Conservation (phyloP, 2,888 invertebrate genomes). For the Thymelicus sylvestris region DNA sequence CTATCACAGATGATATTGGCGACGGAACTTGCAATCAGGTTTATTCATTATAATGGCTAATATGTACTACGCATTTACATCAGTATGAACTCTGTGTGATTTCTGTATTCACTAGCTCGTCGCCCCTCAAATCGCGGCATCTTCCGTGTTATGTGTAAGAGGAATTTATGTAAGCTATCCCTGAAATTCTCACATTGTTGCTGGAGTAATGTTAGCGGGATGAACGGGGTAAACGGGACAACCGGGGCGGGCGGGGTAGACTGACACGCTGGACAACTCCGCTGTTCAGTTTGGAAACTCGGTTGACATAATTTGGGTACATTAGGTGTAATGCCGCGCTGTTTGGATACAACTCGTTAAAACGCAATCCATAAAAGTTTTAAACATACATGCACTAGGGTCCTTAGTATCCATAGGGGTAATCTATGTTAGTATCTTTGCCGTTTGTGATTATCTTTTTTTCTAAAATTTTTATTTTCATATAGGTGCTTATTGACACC, state of each 20-base stretch:
- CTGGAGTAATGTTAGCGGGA: neutral
- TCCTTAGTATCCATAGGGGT: too few species aligned
- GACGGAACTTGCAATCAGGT: too few species aligned
- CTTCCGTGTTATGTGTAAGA: neutral
- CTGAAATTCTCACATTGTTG: conserved; percentile 18
- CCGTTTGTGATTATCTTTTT: too few species aligned
- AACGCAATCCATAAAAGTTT: too few species aligned
- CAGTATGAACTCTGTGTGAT: neutral
- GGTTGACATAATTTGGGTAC: conserved; percentile 5
- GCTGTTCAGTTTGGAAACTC: conserved; percentile 6
- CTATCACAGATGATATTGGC: too few species aligned
- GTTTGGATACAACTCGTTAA: neutral
- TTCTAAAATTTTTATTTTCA: too few species aligned
- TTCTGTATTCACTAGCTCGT: neutral
- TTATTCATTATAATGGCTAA: too few species aligned
- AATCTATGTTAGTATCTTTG: too few species aligned
- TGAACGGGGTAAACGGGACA: neutral
- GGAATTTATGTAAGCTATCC: conserved; percentile 9
- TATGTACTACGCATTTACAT: too few species aligned
- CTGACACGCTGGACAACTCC: neutral
- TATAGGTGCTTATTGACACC: too few species aligned
- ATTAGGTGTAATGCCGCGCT: neutral
- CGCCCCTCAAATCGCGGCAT: neutral
- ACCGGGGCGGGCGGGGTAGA: neutral
- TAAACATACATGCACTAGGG: too few species aligned